Percentiles rank a stretch among this genome's conserved stretches.
These are phyloP conservation scores for Petrocephalus schoutedeni DNA, from an alignment of 2,797 vertebrate genomes.

Conservation along the genomic window DNA sequence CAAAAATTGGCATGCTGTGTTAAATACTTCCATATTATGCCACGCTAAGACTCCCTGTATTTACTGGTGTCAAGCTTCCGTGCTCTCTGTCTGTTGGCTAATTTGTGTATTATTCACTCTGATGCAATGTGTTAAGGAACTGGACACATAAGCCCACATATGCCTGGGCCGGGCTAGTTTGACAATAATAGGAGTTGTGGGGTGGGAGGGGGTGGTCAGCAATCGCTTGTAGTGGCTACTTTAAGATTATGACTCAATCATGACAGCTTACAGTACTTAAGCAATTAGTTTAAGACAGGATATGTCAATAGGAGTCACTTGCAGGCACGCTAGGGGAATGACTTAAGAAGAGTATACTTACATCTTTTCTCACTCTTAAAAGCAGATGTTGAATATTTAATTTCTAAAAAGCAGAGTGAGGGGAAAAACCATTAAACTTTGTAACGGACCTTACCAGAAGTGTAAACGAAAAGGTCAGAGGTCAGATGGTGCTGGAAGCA, in stretches of 20 bases:
- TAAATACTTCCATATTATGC: neutral
- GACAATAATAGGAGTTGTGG: neutral
- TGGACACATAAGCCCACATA: neutral
- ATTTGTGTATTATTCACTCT: neutral
- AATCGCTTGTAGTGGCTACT: constrained; percentile 44
- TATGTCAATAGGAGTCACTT: constrained; percentile 68
- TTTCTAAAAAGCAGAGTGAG: neutral
- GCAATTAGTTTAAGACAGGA: constrained; percentile 69
- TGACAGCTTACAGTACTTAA: constrained; percentile 57
- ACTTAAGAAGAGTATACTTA: constrained; percentile 53
- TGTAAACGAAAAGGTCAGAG: neutral
- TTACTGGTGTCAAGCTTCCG: neutral
- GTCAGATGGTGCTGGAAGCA: neutral
- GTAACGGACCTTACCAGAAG: too few relatives aligned
- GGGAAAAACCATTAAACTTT: neutral
- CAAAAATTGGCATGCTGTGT: neutral
- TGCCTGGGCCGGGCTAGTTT: neutral
- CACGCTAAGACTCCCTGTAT: neutral
- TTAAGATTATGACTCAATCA: constrained; percentile 68
- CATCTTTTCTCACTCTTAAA: constrained; percentile 26
- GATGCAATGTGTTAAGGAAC: neutral
- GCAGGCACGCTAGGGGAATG: constrained; percentile 45
- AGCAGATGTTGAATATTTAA: neutral
- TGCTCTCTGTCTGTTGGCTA: neutral
- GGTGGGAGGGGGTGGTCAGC: neutral